phyloP scores from a whole-genome alignment of 2,888 invertebrate genomes.

The Carabus problematicus region DNA sequence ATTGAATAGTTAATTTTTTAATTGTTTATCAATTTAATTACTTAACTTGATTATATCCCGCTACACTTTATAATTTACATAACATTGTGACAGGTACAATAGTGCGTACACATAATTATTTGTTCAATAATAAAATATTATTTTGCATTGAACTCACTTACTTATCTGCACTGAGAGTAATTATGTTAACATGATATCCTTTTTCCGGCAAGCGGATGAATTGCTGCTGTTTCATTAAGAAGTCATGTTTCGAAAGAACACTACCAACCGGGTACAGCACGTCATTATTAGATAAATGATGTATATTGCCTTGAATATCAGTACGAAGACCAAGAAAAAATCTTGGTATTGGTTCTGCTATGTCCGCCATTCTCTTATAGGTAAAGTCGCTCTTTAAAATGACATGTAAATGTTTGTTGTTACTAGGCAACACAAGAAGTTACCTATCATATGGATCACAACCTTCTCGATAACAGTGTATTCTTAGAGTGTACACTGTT shows the following conservation, averaged over 20 bases:
- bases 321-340: conserved; percentile 71
- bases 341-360: conserved; percentile 62
- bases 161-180: conserved; percentile 73
- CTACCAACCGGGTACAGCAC: conserved; percentile 83
- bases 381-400: too few species aligned
- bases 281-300: conserved; percentile 76
- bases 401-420: too few species aligned
- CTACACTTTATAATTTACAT: not conserved
- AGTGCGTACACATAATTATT: not conserved
- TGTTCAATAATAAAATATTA: not conserved
- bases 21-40: not conserved
- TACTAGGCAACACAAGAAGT: too few species aligned
- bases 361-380: conserved; percentile 7
- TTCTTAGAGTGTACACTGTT: too few species aligned
- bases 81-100: not conserved
- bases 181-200: conserved; percentile 68
- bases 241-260: conserved; percentile 77
- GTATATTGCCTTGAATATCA: conserved; percentile 72
- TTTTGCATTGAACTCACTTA: conserved; percentile 54
- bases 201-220: conserved; percentile 74
- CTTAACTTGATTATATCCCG: not conserved
- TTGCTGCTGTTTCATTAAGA: conserved; percentile 73
- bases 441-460: too few species aligned
- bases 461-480: too few species aligned
- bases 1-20: not conserved